phyloP scores from a whole-genome alignment of 2,797 vertebrate genomes.

The Rhyacichthys aspro region DNA sequence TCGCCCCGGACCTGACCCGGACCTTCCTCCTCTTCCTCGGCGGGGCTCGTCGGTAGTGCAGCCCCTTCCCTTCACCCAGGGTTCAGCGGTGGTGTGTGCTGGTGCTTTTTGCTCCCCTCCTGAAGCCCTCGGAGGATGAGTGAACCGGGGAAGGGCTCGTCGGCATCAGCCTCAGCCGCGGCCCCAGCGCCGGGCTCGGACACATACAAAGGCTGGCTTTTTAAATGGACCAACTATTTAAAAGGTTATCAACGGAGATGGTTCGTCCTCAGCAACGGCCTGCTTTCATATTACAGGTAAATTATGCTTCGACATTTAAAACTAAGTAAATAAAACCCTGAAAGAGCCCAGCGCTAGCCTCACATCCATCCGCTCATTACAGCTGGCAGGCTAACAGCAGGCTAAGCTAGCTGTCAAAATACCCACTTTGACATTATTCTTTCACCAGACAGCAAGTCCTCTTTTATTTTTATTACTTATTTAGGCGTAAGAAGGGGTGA shows the following conservation, averaged over 20 bases:
- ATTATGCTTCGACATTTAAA: not conserved
- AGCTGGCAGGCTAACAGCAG: too few species aligned
- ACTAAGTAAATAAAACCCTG: not conserved
- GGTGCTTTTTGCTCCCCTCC: conserved; percentile 75
- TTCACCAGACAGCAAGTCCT: too few species aligned
- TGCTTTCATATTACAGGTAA: conserved; percentile 87
- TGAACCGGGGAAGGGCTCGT: conserved; percentile 80
- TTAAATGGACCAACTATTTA: conserved; percentile 98
- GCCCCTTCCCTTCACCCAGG: conserved; percentile 52
- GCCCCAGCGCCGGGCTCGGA: conserved; percentile 82
- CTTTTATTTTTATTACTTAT: too few species aligned
- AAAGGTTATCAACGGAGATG: conserved; percentile 95
- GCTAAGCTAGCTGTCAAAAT: too few species aligned
- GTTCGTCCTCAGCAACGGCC: conserved; percentile 87
- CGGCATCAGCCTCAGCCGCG: conserved; percentile 70
- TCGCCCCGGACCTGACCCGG: conserved; percentile 20
- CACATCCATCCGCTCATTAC: conserved; percentile 28
- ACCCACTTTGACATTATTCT: too few species aligned
- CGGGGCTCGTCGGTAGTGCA: conserved; percentile 1
- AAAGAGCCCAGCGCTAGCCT: conserved; percentile 7
- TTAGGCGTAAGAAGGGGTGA: too few species aligned
- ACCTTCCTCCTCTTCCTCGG: not conserved
- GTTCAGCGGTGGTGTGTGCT: conserved; percentile 71
- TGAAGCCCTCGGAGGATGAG: conserved; percentile 78
- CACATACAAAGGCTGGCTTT: conserved; percentile 95